phyloP scores from a whole-genome alignment of 2,888 invertebrate genomes.

The Diarsia mendica region DNA sequence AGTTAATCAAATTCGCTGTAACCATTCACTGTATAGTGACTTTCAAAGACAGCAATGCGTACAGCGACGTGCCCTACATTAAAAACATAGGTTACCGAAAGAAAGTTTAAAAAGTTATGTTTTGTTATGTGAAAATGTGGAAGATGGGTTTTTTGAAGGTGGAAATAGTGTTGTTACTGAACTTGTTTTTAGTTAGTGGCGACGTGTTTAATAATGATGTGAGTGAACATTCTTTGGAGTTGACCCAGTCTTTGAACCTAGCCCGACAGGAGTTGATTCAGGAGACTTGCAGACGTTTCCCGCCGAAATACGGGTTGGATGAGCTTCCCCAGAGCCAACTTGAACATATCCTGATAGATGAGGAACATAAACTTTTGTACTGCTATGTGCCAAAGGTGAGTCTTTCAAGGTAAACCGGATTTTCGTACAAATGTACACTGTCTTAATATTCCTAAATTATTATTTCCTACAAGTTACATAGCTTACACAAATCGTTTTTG shows the following conservation, averaged over 20 bases:
- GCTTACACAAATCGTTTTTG: neutral
- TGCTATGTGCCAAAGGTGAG: slow-evolving; percentile 98
- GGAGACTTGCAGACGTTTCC: slow-evolving; percentile 90
- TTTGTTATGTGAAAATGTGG: slow-evolving; percentile 71
- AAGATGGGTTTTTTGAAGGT: slow-evolving; percentile 77
- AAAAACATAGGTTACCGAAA: slow-evolving; percentile 75
- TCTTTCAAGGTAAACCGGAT: slow-evolving; percentile 74
- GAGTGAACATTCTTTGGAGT: slow-evolving; percentile 87
- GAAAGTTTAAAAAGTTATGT: slow-evolving; percentile 77
- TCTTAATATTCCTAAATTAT: neutral
- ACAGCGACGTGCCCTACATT: slow-evolving; percentile 79
- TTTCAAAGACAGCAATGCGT: slow-evolving; percentile 46
- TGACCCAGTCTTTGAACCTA: slow-evolving; percentile 91
- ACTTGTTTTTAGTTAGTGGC: slow-evolving; percentile 78
- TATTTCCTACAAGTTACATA: neutral
- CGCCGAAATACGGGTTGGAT: slow-evolving; percentile 82
- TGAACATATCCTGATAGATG: slow-evolving; percentile 96
- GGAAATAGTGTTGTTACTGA: slow-evolving; percentile 76
- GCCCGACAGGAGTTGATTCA: slow-evolving; percentile 91
- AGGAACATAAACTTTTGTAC: slow-evolving; percentile 95
- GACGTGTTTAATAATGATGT: slow-evolving; percentile 75
- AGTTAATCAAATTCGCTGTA: slow-evolving; percentile 32
- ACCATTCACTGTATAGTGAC: slow-evolving; percentile 14
- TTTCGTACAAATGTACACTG: slow-evolving; percentile 3
- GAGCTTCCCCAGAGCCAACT: slow-evolving; percentile 90